phyloP scores from a whole-genome alignment of 2,888 invertebrate species.

The Himalopsyche japonica region DNA sequence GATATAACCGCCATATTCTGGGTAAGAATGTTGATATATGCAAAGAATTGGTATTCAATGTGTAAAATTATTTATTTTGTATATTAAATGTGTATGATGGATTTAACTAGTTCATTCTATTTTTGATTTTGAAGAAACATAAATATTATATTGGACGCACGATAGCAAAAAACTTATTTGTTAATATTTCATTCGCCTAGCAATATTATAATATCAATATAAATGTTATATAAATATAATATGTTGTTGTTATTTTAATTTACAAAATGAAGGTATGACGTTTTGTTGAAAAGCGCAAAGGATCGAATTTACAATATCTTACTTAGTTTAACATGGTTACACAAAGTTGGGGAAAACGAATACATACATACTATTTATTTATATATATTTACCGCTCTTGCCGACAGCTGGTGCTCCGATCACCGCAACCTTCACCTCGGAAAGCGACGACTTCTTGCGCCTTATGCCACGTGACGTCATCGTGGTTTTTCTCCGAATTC shows the following conservation, averaged over 20 bases:
- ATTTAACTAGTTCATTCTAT: too few relatives aligned
- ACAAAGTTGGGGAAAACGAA: not conserved
- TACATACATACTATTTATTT: not conserved
- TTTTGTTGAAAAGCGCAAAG: not conserved
- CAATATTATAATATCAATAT: not conserved
- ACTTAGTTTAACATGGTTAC: not conserved
- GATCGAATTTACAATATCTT: not conserved
- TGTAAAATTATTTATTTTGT: too few relatives aligned
- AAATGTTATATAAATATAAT: not conserved
- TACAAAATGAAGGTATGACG: not conserved
- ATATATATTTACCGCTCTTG: constrained; percentile 78
- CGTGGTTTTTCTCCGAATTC: constrained; percentile 6
- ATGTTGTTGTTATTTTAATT: not conserved
- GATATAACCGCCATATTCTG: too few relatives aligned
- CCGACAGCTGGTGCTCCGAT: constrained; percentile 89
- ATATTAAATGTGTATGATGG: too few relatives aligned
- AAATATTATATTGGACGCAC: too few relatives aligned
- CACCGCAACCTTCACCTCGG: constrained; percentile 89
- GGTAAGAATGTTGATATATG: too few relatives aligned
- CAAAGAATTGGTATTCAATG: too few relatives aligned
- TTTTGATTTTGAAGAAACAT: too few relatives aligned
- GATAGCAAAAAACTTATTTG: too few relatives aligned
- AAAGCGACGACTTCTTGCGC: constrained; percentile 85
- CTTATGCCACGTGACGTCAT: constrained; percentile 83
- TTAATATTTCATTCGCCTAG: not conserved